Evolutionary conservation across 2,888 invertebrate species (phyloP), one percentile per base, ranked within the genome.

Genomic region (Andrena fulva): DNA sequence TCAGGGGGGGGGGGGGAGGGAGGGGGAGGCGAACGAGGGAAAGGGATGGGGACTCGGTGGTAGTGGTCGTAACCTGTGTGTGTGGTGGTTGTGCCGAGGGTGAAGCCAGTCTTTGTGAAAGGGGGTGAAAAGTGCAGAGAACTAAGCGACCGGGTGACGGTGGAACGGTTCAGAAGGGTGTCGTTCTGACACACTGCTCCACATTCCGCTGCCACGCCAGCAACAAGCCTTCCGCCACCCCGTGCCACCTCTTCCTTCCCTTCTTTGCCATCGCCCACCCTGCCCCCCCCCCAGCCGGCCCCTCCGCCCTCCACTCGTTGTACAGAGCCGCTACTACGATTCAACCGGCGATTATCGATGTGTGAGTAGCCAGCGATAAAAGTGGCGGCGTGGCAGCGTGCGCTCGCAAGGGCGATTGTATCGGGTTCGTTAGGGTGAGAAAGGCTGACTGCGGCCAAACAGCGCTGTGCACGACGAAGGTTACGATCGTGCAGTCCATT

Each of bases 131-230:
- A 83, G 83, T 68, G 76, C 63, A 73, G 84, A 80, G 83, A 84
- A 80, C 83, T 82, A 85, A 86, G 82, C 86, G 79, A 71, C 80
- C 62, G 76, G 82, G 81, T 82, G 85, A 73, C 63, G 87, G 76
- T 85, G 78, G 82, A 80, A 80, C 85, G 84, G 84, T 84, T 85
- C 85, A 86, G 89, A 86, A 91, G 92, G 91, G 91, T 92, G 91
- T 90, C 90, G 89, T 87, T 91, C 88, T 91, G 91, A 91, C 92
- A 92, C 91, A 92, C 90, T 93, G 92, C 91, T 92, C 92, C 88
- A 93, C 90, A 93, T 93, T 92, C 92, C 88, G 63, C 76, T 82
- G 84, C 78, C 87, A 87, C 85, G 82, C 84, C 89, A 85, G 77
- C 86, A 80, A 81, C 87, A 78, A 85, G 80, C 76, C 81, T 75